Percentiles rank a stretch among this genome's conserved stretches.
phyloP scores from a whole-genome alignment of 2,113 vertebrate genomes.

The Heterotis niloticus region DNA sequence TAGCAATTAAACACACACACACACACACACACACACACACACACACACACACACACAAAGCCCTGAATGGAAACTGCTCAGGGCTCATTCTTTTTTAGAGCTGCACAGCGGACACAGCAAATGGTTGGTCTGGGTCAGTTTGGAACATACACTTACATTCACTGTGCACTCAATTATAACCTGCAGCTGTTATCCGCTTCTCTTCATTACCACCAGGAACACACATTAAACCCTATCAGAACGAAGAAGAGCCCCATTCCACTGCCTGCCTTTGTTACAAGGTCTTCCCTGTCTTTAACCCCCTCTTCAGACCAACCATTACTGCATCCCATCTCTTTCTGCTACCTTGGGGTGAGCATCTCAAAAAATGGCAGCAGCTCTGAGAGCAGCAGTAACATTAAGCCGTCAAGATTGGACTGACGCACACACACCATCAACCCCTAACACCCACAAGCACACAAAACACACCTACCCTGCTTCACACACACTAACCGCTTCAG shows the following conservation, averaged over 20 bases:
- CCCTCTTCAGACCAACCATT: too few species aligned
- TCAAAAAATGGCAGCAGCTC: too few species aligned
- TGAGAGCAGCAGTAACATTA: too few species aligned
- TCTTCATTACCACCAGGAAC: background rate
- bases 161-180: slow-evolving; percentile 11
- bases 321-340: too few species aligned
- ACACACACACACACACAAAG: slow-evolving; percentile 19
- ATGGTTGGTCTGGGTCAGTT: background rate
- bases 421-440: background rate
- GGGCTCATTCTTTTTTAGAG: too few species aligned
- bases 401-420: background rate
- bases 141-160: slow-evolving; percentile 3
- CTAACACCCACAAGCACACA: background rate
- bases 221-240: background rate
- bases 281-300: too few species aligned
- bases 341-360: too few species aligned
- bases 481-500: background rate
- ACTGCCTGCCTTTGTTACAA: background rate
- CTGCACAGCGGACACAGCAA: background rate
- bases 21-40: slow-evolving; percentile 5
- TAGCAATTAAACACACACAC: slow-evolving; percentile 11
- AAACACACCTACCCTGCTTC: background rate
- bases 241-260: background rate
- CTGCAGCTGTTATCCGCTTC: slow-evolving; percentile 7
- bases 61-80: too few species aligned